Conservation (phyloP, 2,113 vertebrate species). For the Chitala chitala region DNA sequence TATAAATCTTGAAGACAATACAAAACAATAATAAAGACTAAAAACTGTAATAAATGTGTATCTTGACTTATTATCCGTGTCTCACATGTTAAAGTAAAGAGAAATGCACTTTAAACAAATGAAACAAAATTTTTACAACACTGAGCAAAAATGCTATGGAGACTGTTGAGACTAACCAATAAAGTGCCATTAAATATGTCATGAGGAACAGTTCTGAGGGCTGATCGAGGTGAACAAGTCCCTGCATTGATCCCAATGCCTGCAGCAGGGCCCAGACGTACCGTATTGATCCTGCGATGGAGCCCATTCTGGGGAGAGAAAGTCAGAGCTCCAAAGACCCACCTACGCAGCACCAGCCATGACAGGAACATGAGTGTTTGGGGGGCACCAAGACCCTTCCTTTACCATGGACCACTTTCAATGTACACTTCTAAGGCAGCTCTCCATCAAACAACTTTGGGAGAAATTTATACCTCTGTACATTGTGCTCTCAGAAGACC, state of each 20-base stretch:
- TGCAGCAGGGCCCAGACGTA: not conserved
- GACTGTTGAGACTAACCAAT: not conserved
- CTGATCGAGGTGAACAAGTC: not conserved
- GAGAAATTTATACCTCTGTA: too few relatives aligned
- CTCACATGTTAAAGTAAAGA: not conserved
- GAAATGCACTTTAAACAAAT: not conserved
- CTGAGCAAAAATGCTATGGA: not conserved
- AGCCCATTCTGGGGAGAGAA: not conserved
- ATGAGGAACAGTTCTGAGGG: not conserved
- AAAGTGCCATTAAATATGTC: too few relatives aligned
- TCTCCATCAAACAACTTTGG: too few relatives aligned
- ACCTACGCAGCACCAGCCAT: not conserved
- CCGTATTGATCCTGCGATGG: conserved; percentile 4
- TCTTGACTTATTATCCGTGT: not conserved
- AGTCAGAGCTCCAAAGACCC: not conserved
- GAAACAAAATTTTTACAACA: not conserved
- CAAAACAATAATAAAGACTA: too few relatives aligned
- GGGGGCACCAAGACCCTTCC: not conserved
- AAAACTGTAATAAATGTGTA: too few relatives aligned
- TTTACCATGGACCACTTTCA: too few relatives aligned
- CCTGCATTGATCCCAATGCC: not conserved
- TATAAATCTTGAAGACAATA: too few relatives aligned
- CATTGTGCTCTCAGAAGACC: too few relatives aligned
- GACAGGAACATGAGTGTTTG: not conserved
- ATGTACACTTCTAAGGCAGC: too few relatives aligned